phyloP scores from a whole-genome alignment of 2,797 vertebrate species.

The Argyrosomus regius region DNA sequence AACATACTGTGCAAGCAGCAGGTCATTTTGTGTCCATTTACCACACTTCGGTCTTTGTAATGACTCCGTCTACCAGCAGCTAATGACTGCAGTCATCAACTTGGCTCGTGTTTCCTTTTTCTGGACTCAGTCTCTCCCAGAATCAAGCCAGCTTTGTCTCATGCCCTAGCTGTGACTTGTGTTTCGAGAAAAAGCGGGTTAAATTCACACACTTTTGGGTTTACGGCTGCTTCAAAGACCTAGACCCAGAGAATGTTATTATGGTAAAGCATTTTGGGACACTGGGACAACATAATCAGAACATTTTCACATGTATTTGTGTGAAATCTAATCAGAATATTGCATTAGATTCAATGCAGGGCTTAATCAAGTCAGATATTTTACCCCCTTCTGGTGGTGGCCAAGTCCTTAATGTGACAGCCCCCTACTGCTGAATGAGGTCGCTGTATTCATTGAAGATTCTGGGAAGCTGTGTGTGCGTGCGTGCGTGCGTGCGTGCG shows the following conservation, averaged over 20 bases:
- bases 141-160: slow-evolving; percentile 23
- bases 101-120: not conserved
- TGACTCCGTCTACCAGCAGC: not conserved
- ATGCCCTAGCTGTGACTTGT: slow-evolving; percentile 53
- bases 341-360: not conserved
- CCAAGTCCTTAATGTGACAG: slow-evolving; percentile 36
- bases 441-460: slow-evolving; percentile 25
- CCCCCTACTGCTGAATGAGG: slow-evolving; percentile 38
- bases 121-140: slow-evolving; percentile 3
- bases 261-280: slow-evolving; percentile 1
- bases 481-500: not conserved
- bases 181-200: slow-evolving; percentile 36
- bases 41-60: not conserved
- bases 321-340: slow-evolving; percentile 4
- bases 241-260: not conserved
- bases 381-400: not conserved
- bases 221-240: slow-evolving; percentile 19
- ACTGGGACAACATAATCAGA: not conserved
- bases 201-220: slow-evolving; percentile 36
- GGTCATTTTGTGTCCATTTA: slow-evolving; percentile 9
- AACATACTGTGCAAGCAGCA: slow-evolving; percentile 8
- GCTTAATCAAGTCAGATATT: slow-evolving; percentile 34
- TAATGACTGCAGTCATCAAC: slow-evolving; percentile 35
- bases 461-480: slow-evolving; percentile 10
- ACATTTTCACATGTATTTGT: not conserved